These are phyloP conservation scores for Pseudorhiza aurosa DNA, from an alignment of 30 jellyfish, hydroid and myxozoan species.

Conservation along the genomic window DNA sequence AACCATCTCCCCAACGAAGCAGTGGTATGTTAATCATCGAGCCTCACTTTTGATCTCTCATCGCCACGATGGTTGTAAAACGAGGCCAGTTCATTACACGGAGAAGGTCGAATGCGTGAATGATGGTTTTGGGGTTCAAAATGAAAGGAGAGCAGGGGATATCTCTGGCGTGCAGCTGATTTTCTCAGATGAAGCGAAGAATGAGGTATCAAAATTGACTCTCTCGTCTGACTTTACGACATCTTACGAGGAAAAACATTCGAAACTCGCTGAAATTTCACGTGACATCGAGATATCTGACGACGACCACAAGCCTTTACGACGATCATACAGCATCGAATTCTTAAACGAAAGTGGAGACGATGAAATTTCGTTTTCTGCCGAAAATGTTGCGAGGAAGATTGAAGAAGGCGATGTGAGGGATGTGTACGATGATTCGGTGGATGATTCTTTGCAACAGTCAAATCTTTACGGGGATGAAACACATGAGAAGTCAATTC, in stretches of 20 bases:
- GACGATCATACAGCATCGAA: slow-evolving; percentile 57
- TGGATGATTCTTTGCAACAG: not conserved
- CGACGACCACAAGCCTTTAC: slow-evolving; percentile 7
- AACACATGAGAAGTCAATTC: not conserved
- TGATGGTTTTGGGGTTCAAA: not conserved
- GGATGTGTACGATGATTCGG: slow-evolving; percentile 27
- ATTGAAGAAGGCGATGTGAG: slow-evolving; percentile 42
- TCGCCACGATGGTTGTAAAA: too few relatives aligned
- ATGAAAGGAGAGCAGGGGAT: not conserved
- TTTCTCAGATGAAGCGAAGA: slow-evolving; percentile 28
- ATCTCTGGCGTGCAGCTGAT: slow-evolving; percentile 32
- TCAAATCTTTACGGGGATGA: not conserved
- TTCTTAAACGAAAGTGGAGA: slow-evolving; percentile 19
- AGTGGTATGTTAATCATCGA: slow-evolving; percentile 41
- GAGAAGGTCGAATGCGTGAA: slow-evolving; percentile 30
- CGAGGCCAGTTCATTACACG: slow-evolving; percentile 39
- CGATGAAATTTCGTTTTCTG: slow-evolving; percentile 12
- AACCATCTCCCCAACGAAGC: slow-evolving; percentile 20
- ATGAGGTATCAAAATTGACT: slow-evolving; percentile 32
- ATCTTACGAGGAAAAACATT: slow-evolving; percentile 32
- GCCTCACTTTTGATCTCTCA: slow-evolving; percentile 24
- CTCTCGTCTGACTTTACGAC: slow-evolving; percentile 29
- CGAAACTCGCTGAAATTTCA: not conserved
- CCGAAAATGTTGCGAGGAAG: slow-evolving; percentile 27
- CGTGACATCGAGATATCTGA: slow-evolving; percentile 18